Evolutionary conservation across 2,888 invertebrate genomes (phyloP).

Genomic region (Pasiphila rectangulata): DNA sequence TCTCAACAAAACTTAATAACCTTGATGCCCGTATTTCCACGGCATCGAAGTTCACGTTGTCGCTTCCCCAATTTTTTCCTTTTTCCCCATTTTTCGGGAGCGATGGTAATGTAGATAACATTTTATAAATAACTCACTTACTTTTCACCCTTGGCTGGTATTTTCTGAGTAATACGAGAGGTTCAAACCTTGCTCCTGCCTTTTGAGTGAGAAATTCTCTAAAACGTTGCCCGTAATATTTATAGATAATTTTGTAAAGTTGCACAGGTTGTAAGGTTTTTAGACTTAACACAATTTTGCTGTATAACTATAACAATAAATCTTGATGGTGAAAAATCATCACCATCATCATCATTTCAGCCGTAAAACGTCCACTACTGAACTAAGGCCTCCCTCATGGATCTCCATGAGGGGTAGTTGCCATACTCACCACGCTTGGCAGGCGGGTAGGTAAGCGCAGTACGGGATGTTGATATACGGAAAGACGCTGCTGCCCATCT

Average conservation of each 20-base stretch:
- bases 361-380: too few relatives aligned
- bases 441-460: too few relatives aligned
- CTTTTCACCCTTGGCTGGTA: conserved; percentile 9
- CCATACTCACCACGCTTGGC: too few relatives aligned
- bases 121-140: conserved; percentile 32
- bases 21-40: conserved; percentile 37
- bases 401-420: too few relatives aligned
- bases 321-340: too few relatives aligned
- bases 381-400: too few relatives aligned
- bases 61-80: conserved; percentile 26
- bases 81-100: conserved; percentile 18
- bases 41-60: conserved; percentile 29
- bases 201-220: conserved; percentile 15
- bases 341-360: too few relatives aligned
- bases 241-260: conserved; percentile 6
- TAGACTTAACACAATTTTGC: not conserved
- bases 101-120: conserved; percentile 32
- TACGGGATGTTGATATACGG: too few relatives aligned
- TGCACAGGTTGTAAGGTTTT: not conserved
- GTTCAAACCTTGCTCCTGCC: conserved; percentile 8
- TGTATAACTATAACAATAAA: too few relatives aligned
- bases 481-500: too few relatives aligned
- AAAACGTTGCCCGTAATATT: conserved; percentile 11
- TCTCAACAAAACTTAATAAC: conserved; percentile 26
- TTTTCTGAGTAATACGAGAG: conserved; percentile 12